Evolutionary conservation across 2,797 vertebrate species (phyloP).

Genomic region (Xenops minutus): DNA sequence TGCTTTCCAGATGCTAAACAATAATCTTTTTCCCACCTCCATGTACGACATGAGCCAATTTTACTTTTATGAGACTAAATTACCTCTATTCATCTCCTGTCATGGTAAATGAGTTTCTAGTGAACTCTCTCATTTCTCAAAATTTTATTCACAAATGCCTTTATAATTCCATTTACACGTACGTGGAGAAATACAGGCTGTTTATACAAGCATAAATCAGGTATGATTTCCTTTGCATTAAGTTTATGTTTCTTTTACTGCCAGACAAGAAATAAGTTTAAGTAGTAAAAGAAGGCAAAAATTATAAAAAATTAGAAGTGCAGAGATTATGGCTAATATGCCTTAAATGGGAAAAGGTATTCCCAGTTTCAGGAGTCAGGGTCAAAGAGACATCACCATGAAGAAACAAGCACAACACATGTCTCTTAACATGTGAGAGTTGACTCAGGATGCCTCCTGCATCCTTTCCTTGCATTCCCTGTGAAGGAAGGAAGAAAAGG

Average conservation of each 20-base stretch:
- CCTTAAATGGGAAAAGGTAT: background rate
- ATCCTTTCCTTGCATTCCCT: background rate
- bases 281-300: background rate
- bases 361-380: background rate
- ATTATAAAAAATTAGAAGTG: background rate
- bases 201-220: conserved; percentile 21
- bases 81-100: conserved; percentile 67
- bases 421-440: rapidly evolving
- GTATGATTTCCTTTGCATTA: background rate
- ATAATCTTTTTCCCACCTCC: conserved; percentile 26
- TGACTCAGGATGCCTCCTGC: no score
- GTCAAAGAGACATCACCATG: background rate
- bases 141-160: conserved; percentile 49
- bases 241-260: background rate
- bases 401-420: background rate
- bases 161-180: conserved; percentile 38
- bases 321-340: background rate
- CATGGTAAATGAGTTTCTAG: conserved; percentile 52
- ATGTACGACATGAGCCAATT: conserved; percentile 55
- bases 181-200: background rate
- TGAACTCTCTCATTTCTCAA: conserved; percentile 51
- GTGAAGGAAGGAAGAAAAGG: background rate
- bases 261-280: background rate
- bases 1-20: conserved; percentile 17
- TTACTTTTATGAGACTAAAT: conserved; percentile 66